A percentile compares a stretch with the other conserved stretches of the same genome.
Evolutionary conservation across 2,797 vertebrate genomes (phyloP).

Genomic region (Craterocephalus amniculus): DNA sequence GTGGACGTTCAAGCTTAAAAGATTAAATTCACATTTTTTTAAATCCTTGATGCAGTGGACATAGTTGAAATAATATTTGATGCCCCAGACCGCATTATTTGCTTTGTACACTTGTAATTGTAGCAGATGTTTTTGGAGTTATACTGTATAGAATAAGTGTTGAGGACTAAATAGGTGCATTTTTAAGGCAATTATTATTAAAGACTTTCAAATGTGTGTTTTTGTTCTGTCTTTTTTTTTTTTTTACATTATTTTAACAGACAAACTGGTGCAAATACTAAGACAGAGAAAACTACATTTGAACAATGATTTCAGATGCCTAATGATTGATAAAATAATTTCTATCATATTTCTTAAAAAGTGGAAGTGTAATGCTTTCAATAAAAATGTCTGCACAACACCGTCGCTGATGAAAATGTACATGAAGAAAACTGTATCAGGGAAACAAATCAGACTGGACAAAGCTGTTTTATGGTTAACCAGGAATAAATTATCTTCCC

Average conservation of each 20-base stretch:
- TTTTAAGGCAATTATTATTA: background rate
- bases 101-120: conserved; percentile 8
- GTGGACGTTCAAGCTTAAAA: conserved; percentile 30
- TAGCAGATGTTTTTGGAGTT: background rate
- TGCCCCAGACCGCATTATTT: conserved; percentile 12
- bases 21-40: conserved; percentile 29
- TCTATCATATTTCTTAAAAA: background rate
- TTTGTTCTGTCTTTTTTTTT: background rate
- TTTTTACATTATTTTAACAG: background rate
- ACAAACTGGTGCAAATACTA: background rate
- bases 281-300: background rate
- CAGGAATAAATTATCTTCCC: conserved; percentile 9
- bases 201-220: background rate
- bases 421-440: conserved; percentile 15
- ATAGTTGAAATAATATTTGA: conserved; percentile 29
- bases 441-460: conserved; percentile 11
- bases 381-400: conserved; percentile 34
- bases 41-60: conserved; percentile 28
- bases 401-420: conserved; percentile 48
- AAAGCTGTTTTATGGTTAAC: conserved; percentile 19
- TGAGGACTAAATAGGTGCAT: background rate
- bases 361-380: conserved; percentile 4
- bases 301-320: background rate
- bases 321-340: background rate
- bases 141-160: background rate